A percentile compares a stretch with the other conserved stretches of the same genome.
phyloP scores from a whole-genome alignment of 2,797 vertebrate genomes.

The Xenentodon cancila region DNA sequence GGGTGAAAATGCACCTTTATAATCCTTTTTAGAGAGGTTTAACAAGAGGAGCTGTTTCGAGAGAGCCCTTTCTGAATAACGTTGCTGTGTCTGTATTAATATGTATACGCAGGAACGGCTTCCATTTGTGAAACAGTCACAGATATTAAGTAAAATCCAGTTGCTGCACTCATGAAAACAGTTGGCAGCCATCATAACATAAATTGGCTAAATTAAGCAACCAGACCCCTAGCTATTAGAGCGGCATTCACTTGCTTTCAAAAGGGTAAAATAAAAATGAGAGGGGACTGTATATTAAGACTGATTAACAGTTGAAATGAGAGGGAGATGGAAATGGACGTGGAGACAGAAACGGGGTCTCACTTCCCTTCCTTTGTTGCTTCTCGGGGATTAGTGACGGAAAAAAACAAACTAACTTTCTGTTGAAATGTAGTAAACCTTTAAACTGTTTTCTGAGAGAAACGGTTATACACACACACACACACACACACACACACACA shows the following conservation, averaged over 20 bases:
- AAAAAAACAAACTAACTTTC: too few species aligned
- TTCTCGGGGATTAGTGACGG: background rate
- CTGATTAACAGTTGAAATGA: constrained; percentile 36
- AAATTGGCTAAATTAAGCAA: background rate
- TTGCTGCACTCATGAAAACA: background rate
- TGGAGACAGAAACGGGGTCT: constrained; percentile 26
- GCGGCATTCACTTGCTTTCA: constrained; percentile 58
- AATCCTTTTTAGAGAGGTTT: constrained; percentile 30
- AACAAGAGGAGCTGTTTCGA: constrained; percentile 2
- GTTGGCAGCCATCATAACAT: background rate
- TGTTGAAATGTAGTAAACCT: background rate
- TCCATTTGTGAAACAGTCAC: background rate
- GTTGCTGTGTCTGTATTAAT: background rate
- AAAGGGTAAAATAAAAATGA: constrained; percentile 68
- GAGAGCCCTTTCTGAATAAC: background rate
- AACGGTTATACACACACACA: background rate
- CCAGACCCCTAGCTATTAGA: background rate
- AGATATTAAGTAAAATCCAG: background rate
- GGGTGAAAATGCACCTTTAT: constrained; percentile 34
- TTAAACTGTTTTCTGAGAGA: background rate
- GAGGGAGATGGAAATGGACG: constrained; percentile 17
- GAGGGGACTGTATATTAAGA: constrained; percentile 28
- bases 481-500: background rate
- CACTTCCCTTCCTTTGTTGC: constrained; percentile 7
- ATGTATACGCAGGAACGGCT: background rate